Conservation (phyloP, 2,888 invertebrate genomes). For the Drosophila engyochracea region DNA sequence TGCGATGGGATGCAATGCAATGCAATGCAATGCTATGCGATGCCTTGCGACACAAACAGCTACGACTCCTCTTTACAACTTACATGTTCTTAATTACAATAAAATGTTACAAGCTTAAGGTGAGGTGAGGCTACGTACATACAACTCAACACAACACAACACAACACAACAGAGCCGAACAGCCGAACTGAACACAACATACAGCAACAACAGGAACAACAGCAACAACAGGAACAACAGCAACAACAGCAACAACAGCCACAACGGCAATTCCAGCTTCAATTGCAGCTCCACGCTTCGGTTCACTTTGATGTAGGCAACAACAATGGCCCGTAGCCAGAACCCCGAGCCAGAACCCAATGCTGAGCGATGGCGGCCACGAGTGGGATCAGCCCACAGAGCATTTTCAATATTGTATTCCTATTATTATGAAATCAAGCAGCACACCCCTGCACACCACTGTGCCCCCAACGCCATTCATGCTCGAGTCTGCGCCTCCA, state of each 20-base stretch:
- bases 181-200: conserved; percentile 24
- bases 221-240: conserved; percentile 35
- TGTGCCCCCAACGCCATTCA: not conserved
- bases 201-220: conserved; percentile 33
- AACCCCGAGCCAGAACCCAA: conserved; percentile 4
- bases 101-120: conserved; percentile 75
- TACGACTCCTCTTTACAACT: conserved; percentile 75
- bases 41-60: conserved; percentile 46
- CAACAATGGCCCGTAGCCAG: conserved; percentile 51
- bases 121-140: conserved; percentile 67
- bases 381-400: conserved; percentile 55
- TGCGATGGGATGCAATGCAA: conserved; percentile 15
- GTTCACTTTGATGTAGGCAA: conserved; percentile 69
- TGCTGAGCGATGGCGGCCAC: conserved; percentile 39
- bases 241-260: conserved; percentile 47
- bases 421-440: conserved; percentile 74
- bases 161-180: conserved; percentile 21
- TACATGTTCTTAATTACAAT: conserved; percentile 79
- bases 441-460: not conserved
- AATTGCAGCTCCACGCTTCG: conserved; percentile 64
- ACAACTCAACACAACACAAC: conserved; percentile 40
- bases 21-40: not conserved
- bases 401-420: conserved; percentile 58
- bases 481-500: not conserved
- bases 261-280: conserved; percentile 63